Percentiles rank a stretch among this genome's conserved stretches.
These are phyloP conservation scores for Eupleurogrammus muticus DNA, from an alignment of 2,797 vertebrate species.

Conservation along the genomic window DNA sequence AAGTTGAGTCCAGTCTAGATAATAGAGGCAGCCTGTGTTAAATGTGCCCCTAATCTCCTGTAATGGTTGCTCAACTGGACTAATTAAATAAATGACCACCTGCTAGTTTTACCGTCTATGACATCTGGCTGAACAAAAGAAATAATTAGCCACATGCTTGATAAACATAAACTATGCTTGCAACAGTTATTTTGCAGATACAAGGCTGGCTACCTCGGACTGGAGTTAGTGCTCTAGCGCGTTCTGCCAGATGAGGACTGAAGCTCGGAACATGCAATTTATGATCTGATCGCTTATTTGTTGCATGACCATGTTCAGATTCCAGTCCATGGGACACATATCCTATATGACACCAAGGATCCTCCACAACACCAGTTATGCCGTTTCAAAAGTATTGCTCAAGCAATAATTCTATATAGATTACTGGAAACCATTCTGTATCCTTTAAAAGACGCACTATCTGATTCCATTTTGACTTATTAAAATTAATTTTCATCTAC, in stretches of 20 bases:
- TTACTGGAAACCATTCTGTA: background rate
- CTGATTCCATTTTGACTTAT: background rate
- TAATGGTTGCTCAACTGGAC: constrained; percentile 75
- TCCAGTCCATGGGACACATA: constrained; percentile 61
- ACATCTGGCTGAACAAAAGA: constrained; percentile 87
- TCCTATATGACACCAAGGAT: constrained; percentile 4
- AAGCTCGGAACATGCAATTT: constrained; percentile 54
- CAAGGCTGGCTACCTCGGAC: constrained; percentile 72
- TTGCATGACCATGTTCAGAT: constrained; percentile 40
- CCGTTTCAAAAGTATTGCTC: background rate
- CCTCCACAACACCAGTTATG: background rate
- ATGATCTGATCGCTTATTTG: constrained; percentile 57
- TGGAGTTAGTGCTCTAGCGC: constrained; percentile 73
- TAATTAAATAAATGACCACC: constrained; percentile 85
- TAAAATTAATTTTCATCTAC: background rate
- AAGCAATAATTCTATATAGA: background rate
- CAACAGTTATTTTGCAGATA: constrained; percentile 58
- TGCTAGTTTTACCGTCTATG: constrained; percentile 77
- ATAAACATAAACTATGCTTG: constrained; percentile 69
- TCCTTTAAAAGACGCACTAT: background rate
- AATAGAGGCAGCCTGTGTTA: constrained; percentile 44
- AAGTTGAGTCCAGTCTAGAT: constrained; percentile 29
- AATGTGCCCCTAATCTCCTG: constrained; percentile 73
- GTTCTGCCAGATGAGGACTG: constrained; percentile 76
- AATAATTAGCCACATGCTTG: constrained; percentile 77